Conservation (phyloP, 2,888 invertebrate genomes). For the Xanthia icteritia region DNA sequence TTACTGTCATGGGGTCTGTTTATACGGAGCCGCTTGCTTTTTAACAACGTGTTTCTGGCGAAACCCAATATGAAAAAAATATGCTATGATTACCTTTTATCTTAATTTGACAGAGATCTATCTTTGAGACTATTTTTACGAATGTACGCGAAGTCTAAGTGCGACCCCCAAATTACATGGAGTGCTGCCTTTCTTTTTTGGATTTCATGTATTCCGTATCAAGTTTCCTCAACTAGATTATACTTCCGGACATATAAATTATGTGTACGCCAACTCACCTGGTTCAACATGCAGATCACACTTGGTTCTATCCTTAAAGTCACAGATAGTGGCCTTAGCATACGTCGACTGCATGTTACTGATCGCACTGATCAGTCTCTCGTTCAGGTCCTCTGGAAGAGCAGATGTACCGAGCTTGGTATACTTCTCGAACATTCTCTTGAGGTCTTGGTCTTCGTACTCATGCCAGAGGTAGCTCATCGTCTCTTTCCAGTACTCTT, state of each 20-base stretch:
- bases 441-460: constrained; percentile 92
- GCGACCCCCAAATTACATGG: too few species aligned
- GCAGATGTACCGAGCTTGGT: constrained; percentile 93
- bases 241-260: not conserved
- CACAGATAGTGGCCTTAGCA: constrained; percentile 94
- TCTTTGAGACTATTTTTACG: too few species aligned
- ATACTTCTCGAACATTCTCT: constrained; percentile 93
- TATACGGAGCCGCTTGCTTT: too few species aligned
- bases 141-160: too few species aligned
- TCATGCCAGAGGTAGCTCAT: constrained; percentile 93
- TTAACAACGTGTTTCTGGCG: too few species aligned
- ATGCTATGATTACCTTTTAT: too few species aligned
- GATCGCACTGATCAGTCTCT: constrained; percentile 91
- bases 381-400: constrained; percentile 92
- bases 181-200: too few species aligned
- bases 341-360: constrained; percentile 94
- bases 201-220: too few species aligned
- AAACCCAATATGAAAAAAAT: too few species aligned
- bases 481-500: constrained; percentile 92
- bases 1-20: too few species aligned
- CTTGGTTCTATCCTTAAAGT: constrained; percentile 91
- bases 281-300: constrained; percentile 94
- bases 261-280: constrained; percentile 80
- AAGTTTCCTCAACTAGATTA: not conserved
- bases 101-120: too few species aligned